A percentile compares a stretch with the other conserved stretches of the same genome.
Evolutionary conservation across 2,888 invertebrate genomes (phyloP).

Genomic region (Eudasyphora cyanicolor): DNA sequence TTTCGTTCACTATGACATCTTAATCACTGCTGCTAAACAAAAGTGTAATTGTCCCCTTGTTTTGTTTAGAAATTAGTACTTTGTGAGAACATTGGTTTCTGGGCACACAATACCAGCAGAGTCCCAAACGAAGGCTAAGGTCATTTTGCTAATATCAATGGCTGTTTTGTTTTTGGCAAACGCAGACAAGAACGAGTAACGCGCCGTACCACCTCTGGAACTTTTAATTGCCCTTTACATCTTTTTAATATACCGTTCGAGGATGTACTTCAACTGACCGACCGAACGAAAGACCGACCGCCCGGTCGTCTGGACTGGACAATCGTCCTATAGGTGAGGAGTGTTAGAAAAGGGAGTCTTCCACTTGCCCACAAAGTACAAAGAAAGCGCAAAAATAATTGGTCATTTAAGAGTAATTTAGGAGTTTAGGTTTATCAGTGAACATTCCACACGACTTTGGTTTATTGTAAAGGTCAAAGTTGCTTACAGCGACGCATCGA

Average conservation of each 20-base stretch:
- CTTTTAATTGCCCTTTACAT: conserved; percentile 78
- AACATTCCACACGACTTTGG: conserved; percentile 10
- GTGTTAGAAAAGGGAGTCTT: neutral
- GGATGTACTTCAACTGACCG: conserved; percentile 37
- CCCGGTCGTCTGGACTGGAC: neutral
- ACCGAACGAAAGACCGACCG: neutral
- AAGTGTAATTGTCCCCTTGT: conserved; percentile 51
- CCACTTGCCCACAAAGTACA: neutral
- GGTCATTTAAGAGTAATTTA: conserved; percentile 47
- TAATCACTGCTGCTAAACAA: conserved; percentile 43
- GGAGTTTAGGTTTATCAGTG: conserved; percentile 26
- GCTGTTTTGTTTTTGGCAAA: conserved; percentile 8
- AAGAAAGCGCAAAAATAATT: conserved; percentile 42
- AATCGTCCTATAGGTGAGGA: neutral
- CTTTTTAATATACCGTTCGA: conserved; percentile 75
- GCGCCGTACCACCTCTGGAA: conserved; percentile 66
- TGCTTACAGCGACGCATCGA: neutral
- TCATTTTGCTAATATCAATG: neutral
- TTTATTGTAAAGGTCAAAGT: neutral
- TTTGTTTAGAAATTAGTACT: conserved; percentile 44
- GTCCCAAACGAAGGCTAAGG: neutral
- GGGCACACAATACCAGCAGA: neutral
- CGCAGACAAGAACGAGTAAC: too few relatives aligned
- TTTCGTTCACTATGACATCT: conserved; percentile 42
- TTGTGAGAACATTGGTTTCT: neutral